phyloP scores from a whole-genome alignment of 2,888 invertebrate genomes.

The Dascillus cervinus region DNA sequence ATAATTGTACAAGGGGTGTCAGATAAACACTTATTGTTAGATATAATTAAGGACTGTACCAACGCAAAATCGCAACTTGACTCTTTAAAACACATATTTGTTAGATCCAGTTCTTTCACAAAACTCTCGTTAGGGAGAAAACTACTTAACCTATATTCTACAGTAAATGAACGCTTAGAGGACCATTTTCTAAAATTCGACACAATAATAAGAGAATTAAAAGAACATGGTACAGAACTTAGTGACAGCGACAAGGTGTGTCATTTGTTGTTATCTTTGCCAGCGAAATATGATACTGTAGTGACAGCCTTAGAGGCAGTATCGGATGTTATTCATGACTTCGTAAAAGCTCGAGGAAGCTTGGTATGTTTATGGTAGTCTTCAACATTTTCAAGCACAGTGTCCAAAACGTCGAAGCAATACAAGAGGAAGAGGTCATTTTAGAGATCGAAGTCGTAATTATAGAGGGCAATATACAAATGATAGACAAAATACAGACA shows the following conservation, averaged over 20 bases:
- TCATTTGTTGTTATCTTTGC: constrained; percentile 19
- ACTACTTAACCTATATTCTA: constrained; percentile 17
- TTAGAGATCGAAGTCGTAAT: constrained; percentile 1
- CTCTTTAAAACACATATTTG: no score
- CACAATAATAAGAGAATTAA: constrained; percentile 18
- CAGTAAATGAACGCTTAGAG: constrained; percentile 16
- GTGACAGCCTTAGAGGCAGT: constrained; percentile 23
- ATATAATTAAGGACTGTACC: no score
- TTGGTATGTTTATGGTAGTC: constrained; percentile 7
- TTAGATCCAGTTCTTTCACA: constrained; percentile 1
- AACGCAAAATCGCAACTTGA: no score
- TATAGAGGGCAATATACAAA: constrained; percentile 5
- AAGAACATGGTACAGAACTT: not conserved
- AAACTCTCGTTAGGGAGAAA: constrained; percentile 18
- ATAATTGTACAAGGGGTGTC: no score
- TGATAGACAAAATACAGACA: not conserved
- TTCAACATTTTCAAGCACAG: constrained; percentile 7
- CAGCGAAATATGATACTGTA: constrained; percentile 17
- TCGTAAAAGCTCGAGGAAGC: constrained; percentile 18
- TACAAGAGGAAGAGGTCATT: not conserved
- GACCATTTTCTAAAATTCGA: constrained; percentile 19
- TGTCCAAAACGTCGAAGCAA: constrained; percentile 8
- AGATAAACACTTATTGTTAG: no score
- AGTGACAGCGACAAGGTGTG: constrained; percentile 17
- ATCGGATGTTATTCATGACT: constrained; percentile 18